Evolutionary conservation across 2,888 invertebrate species (phyloP), one percentile per base, ranked within the genome.

Genomic region (Monopis laevigella): DNA sequence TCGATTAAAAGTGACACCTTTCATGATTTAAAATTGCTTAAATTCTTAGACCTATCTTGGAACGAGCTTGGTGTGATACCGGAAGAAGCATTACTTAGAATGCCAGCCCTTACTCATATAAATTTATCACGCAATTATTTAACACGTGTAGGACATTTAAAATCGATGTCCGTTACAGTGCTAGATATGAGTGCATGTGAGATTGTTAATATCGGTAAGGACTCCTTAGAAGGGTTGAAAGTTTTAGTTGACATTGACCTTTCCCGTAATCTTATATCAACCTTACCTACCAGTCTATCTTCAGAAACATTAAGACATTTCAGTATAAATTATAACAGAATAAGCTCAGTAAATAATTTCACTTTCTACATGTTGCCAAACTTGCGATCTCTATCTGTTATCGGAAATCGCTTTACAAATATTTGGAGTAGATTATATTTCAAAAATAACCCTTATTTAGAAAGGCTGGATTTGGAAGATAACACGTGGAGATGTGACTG

Each of bases 401-500:
- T 86, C 45, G 89, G 88, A 24, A 91, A 92, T 58, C 82, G 88
- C 43, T 78, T 91, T 48, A 88, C 87, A 0, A 83, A 82, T 39
- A 82, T 85, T 26, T 84, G 89, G 64, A 75, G 71, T 26, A 72
- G 75, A 5, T 67, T 73, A 1, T 84, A 82, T 54, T 90, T 91
- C 53, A 74, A 78, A 1, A 71, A 74, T 2, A 88, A 87, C 59
- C 67, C 74, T 7, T 83, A 82, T 46, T 63, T 88, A 32, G 73
- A 80, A 45, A 72, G 74, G 41, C 60, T 91, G n/a, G 78, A 84
- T 55, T 57, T 91, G 34, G 81, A 82, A 11, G 89, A 90, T 53
- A 92, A 92, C 61, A 87, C 88, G 48, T 92, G 91, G 91, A 78
- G 86, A 45, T 92, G 92, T 58, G 86, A 89, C 46, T 92, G 92